Base-by-base conservation (phyloP, 2,113 vertebrate genomes). In the Ochotona curzoniae region DNA sequence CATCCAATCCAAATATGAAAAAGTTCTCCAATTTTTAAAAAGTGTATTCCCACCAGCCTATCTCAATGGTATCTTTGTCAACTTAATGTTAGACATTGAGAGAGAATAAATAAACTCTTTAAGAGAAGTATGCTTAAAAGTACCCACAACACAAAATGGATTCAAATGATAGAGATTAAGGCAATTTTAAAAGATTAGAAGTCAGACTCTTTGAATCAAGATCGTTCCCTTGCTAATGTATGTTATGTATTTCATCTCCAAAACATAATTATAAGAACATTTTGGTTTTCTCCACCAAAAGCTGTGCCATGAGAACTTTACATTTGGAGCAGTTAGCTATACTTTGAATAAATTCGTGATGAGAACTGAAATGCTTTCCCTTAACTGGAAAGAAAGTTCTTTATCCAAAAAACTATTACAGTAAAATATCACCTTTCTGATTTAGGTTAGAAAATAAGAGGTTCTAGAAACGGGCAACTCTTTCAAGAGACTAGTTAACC, bases 151-250 rank as follows among this genome's bases (percentile, higher is more conserved):
- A 75, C 47, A 63, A 44, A 66, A 51, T 9, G 61, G 61, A 73
- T 69, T 92, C 66, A 92, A 92, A 90, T 76, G 18, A 90, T 73
- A 93, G 28, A 87, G n/a, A 78, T 81, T 89, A 95, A 90, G 76
- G 89, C 92, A 74, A 96, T 87, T 95, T 92, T 18, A 89, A 86
- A 95, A 95, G 91, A 93, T 71, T 49, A 96, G 76, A 88, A 23
- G 60, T 89, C 81, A 84, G 73, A 84, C 84, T 7, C 81, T 86
- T 91, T 71, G 63, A 96, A 95, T 81, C 63, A 75, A 80, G 66
- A 86, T 54, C 88, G 47, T 92, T 66, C 78, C 66, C 57, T 57
- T 76, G 38, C 75, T 80, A 90, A 49, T 67, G 38, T 64, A 64
- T 74, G 17, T 44, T 64, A 60, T 74, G 17, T 44, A 76, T 47